Evolutionary conservation across 2,888 invertebrate genomes (phyloP), one percentile per base, ranked within the genome.

Genomic region (Zaprionus lineosus): DNA sequence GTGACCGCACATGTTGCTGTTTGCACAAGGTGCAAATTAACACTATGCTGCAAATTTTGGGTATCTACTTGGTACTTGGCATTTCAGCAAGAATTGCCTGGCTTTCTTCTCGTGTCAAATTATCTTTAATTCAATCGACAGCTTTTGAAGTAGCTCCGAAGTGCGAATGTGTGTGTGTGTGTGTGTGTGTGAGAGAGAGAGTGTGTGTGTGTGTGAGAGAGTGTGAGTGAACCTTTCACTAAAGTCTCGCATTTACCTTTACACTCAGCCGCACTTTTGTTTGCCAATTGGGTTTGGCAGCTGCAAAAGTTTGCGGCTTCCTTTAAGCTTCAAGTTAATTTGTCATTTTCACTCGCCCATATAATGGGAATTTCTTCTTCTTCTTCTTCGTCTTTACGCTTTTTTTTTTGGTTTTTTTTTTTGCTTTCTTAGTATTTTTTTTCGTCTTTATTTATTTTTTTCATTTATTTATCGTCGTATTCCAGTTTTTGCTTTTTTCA

Each of bases 261-360:
- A 59, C 71, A 59, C 59, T 65, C 66, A 71, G 66, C 48, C 70
- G 57, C 57, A 57, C 47, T 75, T 71, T 79, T 61, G 81, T 59
- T 81, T 73, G 56, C 71, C 68, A 71, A 69, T 69, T 71, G 69
- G 66, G 71, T 60, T 69, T 69, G 69, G 71, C 69, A 69, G 66
- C 71, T 65, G 66, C 58, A 53, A 68, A 68, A 70, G 53, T 70
- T 70, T 71, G 73, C 72, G 70, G 57, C 55, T 64, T 52, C 59
- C 64, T 74, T 78, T 74, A 58, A 84, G 77, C 65, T 84, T n/a
- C 74, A 62, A 84, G 81, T 77, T 84, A 79, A 79, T 79, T 84
- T 79, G 84, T 79, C 78, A 78, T 78, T 77, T 77, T 77, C 77
- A 72, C 73, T 72, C 73, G 81, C 52, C 74, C 81, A 73, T 77